phyloP scores from a whole-genome alignment of 2,888 invertebrate species.

The Andrena flavipes region DNA sequence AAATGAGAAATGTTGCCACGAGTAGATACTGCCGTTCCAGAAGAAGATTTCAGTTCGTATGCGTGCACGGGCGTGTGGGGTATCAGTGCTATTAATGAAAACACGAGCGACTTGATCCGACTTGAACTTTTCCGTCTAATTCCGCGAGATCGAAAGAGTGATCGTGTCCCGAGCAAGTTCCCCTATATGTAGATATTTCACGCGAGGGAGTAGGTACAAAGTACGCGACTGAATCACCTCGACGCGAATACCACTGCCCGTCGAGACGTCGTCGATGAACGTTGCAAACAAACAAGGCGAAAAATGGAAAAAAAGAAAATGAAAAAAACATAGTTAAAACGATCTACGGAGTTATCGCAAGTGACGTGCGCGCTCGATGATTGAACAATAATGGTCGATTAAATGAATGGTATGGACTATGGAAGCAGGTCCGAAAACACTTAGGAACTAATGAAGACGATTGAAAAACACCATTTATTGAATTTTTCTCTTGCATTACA shows the following conservation, averaged over 20 bases:
- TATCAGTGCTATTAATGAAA: neutral
- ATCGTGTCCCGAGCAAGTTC: neutral
- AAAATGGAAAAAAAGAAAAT: neutral
- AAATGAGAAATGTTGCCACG: neutral
- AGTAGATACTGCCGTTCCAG: neutral
- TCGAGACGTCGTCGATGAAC: neutral
- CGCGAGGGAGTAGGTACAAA: conserved; percentile 8
- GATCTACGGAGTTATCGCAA: neutral
- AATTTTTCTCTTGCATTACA: conserved; percentile 45
- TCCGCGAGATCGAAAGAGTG: neutral
- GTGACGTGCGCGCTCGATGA: neutral
- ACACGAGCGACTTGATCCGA: neutral
- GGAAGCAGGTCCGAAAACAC: conserved; percentile 67
- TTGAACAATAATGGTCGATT: neutral
- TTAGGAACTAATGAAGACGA: conserved; percentile 61
- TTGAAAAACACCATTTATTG: conserved; percentile 57
- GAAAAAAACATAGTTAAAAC: too few species aligned
- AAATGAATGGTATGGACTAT: conserved; percentile 48
- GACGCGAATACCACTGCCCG: neutral
- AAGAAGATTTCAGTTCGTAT: neutral
- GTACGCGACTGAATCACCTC: conserved; percentile 10
- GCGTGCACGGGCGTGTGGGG: neutral
- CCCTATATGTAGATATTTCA: neutral
- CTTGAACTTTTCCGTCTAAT: neutral
- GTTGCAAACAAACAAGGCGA: neutral